Evolutionary conservation across 2,888 invertebrate genomes (phyloP).

Genomic region (Mythimna vitellina): DNA sequence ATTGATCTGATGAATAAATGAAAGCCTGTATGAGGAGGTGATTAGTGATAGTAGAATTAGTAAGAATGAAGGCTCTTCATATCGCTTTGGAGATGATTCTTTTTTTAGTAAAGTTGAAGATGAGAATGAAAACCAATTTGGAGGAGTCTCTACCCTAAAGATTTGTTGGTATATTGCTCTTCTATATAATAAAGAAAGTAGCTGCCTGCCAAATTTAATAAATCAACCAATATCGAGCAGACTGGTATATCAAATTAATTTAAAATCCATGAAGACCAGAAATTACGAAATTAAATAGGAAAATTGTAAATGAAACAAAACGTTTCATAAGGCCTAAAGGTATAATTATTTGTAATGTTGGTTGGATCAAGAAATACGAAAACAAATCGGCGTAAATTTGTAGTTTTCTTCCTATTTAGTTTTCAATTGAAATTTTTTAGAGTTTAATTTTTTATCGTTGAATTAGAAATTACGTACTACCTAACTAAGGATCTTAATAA

Average conservation of each 20-base stretch:
- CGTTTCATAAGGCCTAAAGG: neutral
- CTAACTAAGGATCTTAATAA: constrained; percentile 8
- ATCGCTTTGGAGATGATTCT: neutral
- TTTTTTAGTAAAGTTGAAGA: neutral
- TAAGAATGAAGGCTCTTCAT: neutral
- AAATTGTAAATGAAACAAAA: too few relatives aligned
- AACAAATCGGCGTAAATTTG: neutral
- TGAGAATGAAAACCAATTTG: too few relatives aligned
- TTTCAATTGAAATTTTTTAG: neutral
- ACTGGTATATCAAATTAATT: neutral
- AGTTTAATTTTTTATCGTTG: neutral
- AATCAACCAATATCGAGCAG: neutral
- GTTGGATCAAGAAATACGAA: neutral
- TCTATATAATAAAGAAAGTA: too few relatives aligned
- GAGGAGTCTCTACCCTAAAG: too few relatives aligned
- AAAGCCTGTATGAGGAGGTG: too few relatives aligned
- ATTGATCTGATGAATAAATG: too few relatives aligned
- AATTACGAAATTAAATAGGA: neutral
- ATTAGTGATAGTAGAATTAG: too few relatives aligned
- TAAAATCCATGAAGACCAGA: neutral
- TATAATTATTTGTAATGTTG: neutral
- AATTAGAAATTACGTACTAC: neutral
- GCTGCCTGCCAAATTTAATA: neutral
- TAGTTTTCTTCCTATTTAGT: too few relatives aligned
- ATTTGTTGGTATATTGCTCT: too few relatives aligned